Percentiles rank a stretch among this genome's conserved stretches.
Conservation (phyloP, 1,140 invertebrate genomes). For the Drosophila parabipectinata region DNA sequence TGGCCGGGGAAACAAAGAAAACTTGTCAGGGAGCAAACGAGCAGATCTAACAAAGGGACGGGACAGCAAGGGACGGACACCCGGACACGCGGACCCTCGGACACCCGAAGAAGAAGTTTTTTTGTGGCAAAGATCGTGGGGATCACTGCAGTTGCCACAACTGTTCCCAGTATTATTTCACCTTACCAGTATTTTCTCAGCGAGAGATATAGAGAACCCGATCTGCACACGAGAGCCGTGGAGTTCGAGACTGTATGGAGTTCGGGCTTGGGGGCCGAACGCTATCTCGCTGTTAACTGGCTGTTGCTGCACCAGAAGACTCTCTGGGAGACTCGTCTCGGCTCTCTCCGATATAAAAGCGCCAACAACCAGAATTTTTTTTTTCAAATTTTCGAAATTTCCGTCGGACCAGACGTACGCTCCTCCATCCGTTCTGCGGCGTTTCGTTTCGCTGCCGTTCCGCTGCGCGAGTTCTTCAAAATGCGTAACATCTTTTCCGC, state of each 20-base stretch:
- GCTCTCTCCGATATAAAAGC: constrained; percentile 6
- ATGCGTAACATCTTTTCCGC: neutral
- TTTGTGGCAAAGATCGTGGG: constrained; percentile 30
- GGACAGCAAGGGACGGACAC: constrained; percentile 5
- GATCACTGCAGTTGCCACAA: constrained; percentile 46
- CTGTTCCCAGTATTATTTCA: constrained; percentile 35
- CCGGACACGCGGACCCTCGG: neutral
- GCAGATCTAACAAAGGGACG: constrained; percentile 72
- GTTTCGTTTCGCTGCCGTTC: neutral
- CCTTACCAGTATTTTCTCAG: constrained; percentile 37
- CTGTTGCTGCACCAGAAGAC: neutral
- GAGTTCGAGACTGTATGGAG: constrained; percentile 9
- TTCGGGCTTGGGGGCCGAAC: constrained; percentile 37
- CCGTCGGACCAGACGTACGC: neutral
- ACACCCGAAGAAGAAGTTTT: constrained; percentile 4
- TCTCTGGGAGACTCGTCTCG: neutral
- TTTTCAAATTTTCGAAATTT: neutral
- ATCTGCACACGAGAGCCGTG: neutral
- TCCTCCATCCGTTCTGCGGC: neutral
- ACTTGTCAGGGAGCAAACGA: constrained; percentile 55
- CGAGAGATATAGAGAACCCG: constrained; percentile 8
- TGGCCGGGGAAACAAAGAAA: constrained; percentile 58
- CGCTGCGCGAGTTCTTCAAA: neutral
- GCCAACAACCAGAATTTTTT: constrained; percentile 1
- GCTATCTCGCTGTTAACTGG: constrained; percentile 16